These are phyloP conservation scores for Drosophila arawakana DNA, from an alignment of 1,140 invertebrate species.

Conservation along the genomic window DNA sequence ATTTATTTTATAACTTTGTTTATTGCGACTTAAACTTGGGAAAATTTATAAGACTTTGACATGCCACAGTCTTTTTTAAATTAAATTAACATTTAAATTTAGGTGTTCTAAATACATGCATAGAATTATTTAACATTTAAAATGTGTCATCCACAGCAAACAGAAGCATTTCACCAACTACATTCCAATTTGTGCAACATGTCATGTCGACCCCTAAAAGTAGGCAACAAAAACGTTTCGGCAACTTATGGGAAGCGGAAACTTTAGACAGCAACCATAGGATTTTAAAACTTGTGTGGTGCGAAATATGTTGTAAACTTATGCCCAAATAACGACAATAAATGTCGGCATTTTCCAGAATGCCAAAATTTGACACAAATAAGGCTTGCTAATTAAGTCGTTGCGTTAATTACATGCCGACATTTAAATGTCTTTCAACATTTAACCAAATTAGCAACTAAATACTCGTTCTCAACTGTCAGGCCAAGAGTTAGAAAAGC, in stretches of 20 bases:
- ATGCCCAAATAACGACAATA: slow-evolving; percentile 11
- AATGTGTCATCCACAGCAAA: not conserved
- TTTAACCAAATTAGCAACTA: slow-evolving; percentile 17
- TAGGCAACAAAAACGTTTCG: not conserved
- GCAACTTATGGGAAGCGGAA: not conserved
- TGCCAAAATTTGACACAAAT: not conserved
- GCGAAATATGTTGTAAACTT: not conserved
- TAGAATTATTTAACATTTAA: too few relatives aligned
- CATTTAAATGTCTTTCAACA: slow-evolving; percentile 8
- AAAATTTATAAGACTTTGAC: too few relatives aligned
- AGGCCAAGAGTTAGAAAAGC: not conserved
- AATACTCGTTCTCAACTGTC: not conserved
- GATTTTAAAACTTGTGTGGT: slow-evolving; percentile 6
- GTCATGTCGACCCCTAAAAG: not conserved
- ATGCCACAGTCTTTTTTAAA: too few relatives aligned
- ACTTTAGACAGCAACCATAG: not conserved
- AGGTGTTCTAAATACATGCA: too few relatives aligned
- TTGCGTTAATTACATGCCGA: slow-evolving; percentile 16
- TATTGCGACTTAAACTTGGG: not conserved
- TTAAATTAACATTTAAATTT: too few relatives aligned
- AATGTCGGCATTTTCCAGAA: slow-evolving; percentile 5
- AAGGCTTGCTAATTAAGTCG: slow-evolving; percentile 4
- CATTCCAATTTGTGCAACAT: not conserved
- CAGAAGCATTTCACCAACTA: not conserved
- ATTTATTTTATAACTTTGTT: slow-evolving; percentile 7